Base-by-base conservation (phyloP, 2,888 invertebrate genomes). In the Nomada ruficornis region DNA sequence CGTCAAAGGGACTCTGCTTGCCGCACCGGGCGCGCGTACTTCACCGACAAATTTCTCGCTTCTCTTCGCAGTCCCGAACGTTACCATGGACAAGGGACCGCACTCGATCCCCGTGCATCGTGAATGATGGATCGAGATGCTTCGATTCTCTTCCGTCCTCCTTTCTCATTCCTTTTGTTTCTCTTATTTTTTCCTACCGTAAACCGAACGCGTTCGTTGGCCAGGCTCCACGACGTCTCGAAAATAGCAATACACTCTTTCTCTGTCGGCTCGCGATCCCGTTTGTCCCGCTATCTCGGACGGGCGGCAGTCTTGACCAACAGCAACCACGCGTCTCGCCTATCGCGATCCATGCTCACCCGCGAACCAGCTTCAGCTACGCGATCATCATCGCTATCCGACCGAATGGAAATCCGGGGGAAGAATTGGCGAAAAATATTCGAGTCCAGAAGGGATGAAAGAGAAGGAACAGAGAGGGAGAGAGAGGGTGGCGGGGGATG, bases 191-290 rank as follows among this genome's bases (percentile, higher is more conserved):
- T 62, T 47, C 67, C 50, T 67, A 42, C 63, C 65, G 74, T 75
- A 59, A 77, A 76, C 71, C 83, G 80, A 59, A 79, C 76, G 77
- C 84, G 69, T 83, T 79, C 85, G 85, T 88, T 88, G 88, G 88
- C 88, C 82, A 71, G 67, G 82, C 80, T 85, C 83, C 88, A 79
- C 86, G 80, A 77, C 72, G 83, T 79, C 88, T 88, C 88, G 83
- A 88, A 88, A 88, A 88, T 88, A 88, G 86, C 88, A 88, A 69
- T 78, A 65, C 69, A 72, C 83, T 73, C 80, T 79, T 68, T 78
- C 75, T 72, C 74, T 69, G 63, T 72, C 74, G 71, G 11, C 69
- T 50, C 65, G 57, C 50, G 57, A 26, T 77, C 74, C 29, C 65
- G 71, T 64, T 23, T 64, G 69, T 57, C n/a, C 62, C 64, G 47